Base-by-base conservation (phyloP, 2,888 invertebrate species). In the Pyralis farinalis region DNA sequence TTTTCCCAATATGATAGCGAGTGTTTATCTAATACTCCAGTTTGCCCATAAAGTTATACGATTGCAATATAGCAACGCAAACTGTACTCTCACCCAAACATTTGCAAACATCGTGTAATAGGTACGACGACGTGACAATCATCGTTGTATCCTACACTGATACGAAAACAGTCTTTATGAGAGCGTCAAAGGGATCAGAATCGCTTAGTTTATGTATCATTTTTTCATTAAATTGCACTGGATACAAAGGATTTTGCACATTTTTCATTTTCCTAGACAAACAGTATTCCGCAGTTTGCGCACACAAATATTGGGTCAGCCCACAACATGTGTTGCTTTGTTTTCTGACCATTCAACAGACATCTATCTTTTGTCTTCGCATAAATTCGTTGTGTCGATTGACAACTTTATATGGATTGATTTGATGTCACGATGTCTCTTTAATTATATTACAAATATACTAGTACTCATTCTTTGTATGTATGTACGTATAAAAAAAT, bases 201-300 rank as follows among this genome's bases (percentile, higher is more conserved):
- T 48, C 25, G 33, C 37, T 11, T 30, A 34, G 6, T 21, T 10
- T 7, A 7, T n/a, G 7, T 25, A 16, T 31, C 33, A 10, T 25
- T 28, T 30, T 10, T 40, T 32, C 40, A 37, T 37, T 49, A 45
- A 38, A 48, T 44, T 46, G 43, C 44, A 44, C 28, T 37, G 33
- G 25, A 44, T 44, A 43, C 42, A 43, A 51, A 43, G 44, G 29
- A 44, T 49, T 53, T 49, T 48, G 51, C 37, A 44, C 41, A 44
- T 44, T 47, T 47, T 44, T 51, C 49, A 49, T 49, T 49, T 46
- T 43, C 43, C 49, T 45, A 46, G 43, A 44, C 43, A 44, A 47
- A 49, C 49, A 49, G 33, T 20, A 28, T 10, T 22, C n/a, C 25
- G 33, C 35, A 28, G 37, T 40, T 45, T 43, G 40, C 37, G 31